Conservation (phyloP, 2,888 invertebrate genomes). For the Eristalis arbustorum region DNA sequence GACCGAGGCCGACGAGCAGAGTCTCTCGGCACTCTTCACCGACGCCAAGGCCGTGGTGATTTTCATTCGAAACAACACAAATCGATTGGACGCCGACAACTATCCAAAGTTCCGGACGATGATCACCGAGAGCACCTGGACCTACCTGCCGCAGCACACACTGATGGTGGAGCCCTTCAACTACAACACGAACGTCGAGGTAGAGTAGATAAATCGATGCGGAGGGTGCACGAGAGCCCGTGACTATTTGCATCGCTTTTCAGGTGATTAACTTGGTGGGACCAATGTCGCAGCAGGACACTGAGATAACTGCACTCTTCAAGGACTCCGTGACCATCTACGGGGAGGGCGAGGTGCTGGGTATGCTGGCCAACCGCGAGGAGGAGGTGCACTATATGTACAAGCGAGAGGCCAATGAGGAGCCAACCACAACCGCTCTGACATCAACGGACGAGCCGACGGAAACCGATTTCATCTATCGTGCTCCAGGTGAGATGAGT, state of each 20-base stretch:
- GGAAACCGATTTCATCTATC: constrained; percentile 81
- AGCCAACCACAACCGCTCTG: constrained; percentile 75
- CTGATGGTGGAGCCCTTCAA: constrained; percentile 83
- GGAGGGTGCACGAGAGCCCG: neutral
- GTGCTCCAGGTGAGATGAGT: constrained; percentile 80
- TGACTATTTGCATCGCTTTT: neutral
- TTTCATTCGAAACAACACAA: constrained; percentile 83
- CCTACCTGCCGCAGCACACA: constrained; percentile 83
- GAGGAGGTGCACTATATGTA: constrained; percentile 77
- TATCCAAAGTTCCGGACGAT: constrained; percentile 83
- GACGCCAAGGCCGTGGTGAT: constrained; percentile 83
- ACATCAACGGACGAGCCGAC: constrained; percentile 76
- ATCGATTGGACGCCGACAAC: constrained; percentile 81
- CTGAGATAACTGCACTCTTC: constrained; percentile 83
- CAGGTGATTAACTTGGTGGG: constrained; percentile 83
- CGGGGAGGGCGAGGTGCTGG: constrained; percentile 82
- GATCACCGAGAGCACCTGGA: constrained; percentile 81
- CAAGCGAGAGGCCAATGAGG: constrained; percentile 75
- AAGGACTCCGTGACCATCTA: constrained; percentile 83
- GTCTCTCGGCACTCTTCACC: constrained; percentile 82
- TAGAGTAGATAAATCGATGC: constrained; percentile 43
- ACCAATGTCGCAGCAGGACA: constrained; percentile 83
- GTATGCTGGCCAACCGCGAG: constrained; percentile 81
- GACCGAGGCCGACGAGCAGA: constrained; percentile 82
- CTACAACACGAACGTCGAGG: constrained; percentile 84